Percentiles rank a stretch among this genome's conserved stretches.
Conservation (phyloP, 2,888 invertebrate species). For the Eupithecia abbreviata region DNA sequence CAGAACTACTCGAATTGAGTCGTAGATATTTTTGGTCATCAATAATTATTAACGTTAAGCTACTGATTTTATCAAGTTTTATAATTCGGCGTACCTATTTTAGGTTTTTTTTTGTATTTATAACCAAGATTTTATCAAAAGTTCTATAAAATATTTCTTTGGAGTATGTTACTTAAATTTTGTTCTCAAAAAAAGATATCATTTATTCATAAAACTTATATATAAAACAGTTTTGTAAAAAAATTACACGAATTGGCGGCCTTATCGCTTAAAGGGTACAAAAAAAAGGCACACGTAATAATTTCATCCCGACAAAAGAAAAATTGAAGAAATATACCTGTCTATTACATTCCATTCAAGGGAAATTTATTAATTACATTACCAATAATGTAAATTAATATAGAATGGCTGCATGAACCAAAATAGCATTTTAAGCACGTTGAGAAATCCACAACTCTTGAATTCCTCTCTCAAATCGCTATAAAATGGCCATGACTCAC, state of each 20-base stretch:
- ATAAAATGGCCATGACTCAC: background rate
- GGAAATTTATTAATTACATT: background rate
- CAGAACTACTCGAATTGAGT: background rate
- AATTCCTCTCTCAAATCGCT: background rate
- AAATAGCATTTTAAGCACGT: constrained; percentile 16
- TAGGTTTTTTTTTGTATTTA: too few relatives aligned
- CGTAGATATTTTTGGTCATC: background rate
- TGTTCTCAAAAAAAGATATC: too few relatives aligned
- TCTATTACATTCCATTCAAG: background rate
- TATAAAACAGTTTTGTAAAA: too few relatives aligned
- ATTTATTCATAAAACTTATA: too few relatives aligned
- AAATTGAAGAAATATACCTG: background rate
- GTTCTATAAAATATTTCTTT: too few relatives aligned
- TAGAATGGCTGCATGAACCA: constrained; percentile 15
- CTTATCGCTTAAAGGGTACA: too few relatives aligned
- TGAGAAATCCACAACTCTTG: constrained; percentile 2
- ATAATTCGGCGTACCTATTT: too few relatives aligned
- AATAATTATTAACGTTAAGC: background rate
- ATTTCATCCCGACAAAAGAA: background rate
- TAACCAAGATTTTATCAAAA: too few relatives aligned
- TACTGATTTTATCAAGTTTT: background rate
- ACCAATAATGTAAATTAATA: constrained; percentile 11
- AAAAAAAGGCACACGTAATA: background rate
- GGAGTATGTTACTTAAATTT: too few relatives aligned
- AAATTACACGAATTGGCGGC: too few relatives aligned